A percentile compares a stretch with the other conserved stretches of the same genome.
These are phyloP conservation scores for Idaea biselata DNA, from an alignment of 2,888 invertebrate species.

Conservation along the genomic window DNA sequence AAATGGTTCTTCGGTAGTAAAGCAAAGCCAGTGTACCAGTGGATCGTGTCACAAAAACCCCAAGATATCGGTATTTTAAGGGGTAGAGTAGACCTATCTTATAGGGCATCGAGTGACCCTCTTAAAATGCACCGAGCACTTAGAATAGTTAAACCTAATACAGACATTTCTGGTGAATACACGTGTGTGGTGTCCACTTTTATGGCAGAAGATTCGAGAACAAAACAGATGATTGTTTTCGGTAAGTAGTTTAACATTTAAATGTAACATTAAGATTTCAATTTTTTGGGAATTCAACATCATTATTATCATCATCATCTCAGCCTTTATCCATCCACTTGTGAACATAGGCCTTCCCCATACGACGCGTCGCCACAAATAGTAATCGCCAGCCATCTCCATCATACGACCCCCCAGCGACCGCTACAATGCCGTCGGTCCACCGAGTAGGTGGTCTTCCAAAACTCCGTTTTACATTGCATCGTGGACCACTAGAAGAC, in stretches of 20 bases:
- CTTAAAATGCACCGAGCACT: constrained; percentile 86
- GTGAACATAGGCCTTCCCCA: too few relatives aligned
- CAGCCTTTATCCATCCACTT: too few relatives aligned
- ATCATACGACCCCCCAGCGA: too few relatives aligned
- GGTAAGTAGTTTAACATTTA: constrained; percentile 70
- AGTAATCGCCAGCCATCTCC: too few relatives aligned
- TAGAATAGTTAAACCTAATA: constrained; percentile 85
- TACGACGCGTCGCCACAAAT: too few relatives aligned
- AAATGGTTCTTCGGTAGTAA: constrained; percentile 89
- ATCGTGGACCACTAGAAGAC: too few relatives aligned
- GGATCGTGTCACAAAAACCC: constrained; percentile 86
- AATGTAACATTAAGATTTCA: too few relatives aligned
- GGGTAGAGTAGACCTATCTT: constrained; percentile 82
- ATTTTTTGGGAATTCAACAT: constrained; percentile 7
- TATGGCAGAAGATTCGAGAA: constrained; percentile 84
- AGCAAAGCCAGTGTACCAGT: constrained; percentile 86
- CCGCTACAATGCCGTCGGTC: too few relatives aligned
- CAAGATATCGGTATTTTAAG: constrained; percentile 82
- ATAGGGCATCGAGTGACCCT: constrained; percentile 83
- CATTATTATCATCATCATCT: too few relatives aligned
- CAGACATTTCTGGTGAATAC: constrained; percentile 87
- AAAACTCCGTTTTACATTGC: too few relatives aligned
- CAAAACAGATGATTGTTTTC: constrained; percentile 84
- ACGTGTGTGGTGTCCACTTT: constrained; percentile 87
- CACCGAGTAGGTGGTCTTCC: too few relatives aligned